These are phyloP conservation scores for Chanos chanos DNA, from an alignment of 2,797 vertebrate genomes.

Conservation along the genomic window DNA sequence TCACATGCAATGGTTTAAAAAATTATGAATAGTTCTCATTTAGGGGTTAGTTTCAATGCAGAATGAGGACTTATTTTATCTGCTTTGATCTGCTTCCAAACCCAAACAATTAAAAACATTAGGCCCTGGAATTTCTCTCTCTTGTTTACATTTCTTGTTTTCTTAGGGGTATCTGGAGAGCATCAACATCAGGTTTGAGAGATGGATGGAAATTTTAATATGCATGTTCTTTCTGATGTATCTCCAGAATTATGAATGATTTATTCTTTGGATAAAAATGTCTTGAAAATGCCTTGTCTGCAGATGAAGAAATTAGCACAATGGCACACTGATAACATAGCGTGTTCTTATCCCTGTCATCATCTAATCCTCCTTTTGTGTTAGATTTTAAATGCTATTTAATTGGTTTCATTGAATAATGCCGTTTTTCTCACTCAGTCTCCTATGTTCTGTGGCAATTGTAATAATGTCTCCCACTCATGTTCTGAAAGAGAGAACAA, in stretches of 20 bases:
- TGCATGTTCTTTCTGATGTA: slow-evolving; percentile 13
- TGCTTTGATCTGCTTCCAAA: slow-evolving; percentile 14
- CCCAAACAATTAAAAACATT: slow-evolving; percentile 23
- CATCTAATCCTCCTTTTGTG: slow-evolving; percentile 58
- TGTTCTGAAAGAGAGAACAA: slow-evolving; percentile 35
- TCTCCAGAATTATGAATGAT: slow-evolving; percentile 49
- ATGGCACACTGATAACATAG: slow-evolving; percentile 52
- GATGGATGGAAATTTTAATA: slow-evolving; percentile 33
- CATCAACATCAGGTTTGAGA: slow-evolving; percentile 13
- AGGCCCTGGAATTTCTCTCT: background rate
- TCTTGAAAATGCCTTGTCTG: slow-evolving; percentile 47
- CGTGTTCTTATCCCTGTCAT: slow-evolving; percentile 51
- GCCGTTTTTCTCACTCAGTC: slow-evolving; percentile 44
- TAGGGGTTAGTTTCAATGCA: background rate
- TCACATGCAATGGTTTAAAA: too few species aligned
- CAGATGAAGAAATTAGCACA: slow-evolving; percentile 50
- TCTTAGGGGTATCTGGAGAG: background rate
- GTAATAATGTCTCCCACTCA: slow-evolving; percentile 54
- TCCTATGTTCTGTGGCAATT: slow-evolving; percentile 46
- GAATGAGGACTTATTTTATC: background rate
- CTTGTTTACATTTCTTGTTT: background rate
- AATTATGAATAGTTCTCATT: too few species aligned
- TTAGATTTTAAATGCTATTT: slow-evolving; percentile 52
- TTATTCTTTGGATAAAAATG: slow-evolving; percentile 54
- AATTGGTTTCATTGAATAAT: slow-evolving; percentile 57